Evolutionary conservation across 2,797 vertebrate genomes (phyloP).

Genomic region (Rhynchotus rufescens): DNA sequence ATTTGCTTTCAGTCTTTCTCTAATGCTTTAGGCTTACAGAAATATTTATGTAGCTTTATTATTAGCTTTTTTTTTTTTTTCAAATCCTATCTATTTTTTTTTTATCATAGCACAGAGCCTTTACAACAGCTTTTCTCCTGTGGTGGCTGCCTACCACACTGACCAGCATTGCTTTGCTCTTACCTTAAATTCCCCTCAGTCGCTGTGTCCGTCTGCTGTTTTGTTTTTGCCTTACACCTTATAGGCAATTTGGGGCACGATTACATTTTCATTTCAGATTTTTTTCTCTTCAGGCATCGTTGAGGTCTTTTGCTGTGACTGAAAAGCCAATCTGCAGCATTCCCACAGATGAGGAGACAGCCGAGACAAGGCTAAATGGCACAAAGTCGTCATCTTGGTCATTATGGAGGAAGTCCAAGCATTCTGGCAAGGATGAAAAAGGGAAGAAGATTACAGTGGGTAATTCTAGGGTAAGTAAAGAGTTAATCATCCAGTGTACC

Average conservation of each 20-base stretch:
- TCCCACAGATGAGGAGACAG: background rate
- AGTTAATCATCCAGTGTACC: background rate
- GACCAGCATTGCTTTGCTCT: background rate
- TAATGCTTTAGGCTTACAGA: constrained; percentile 50
- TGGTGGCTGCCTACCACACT: constrained; percentile 10
- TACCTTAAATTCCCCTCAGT: constrained; percentile 16
- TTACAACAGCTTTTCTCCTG: constrained; percentile 11
- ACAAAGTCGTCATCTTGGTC: background rate
- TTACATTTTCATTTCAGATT: constrained; percentile 40
- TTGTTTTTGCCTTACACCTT: constrained; percentile 13
- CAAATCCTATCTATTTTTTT: constrained; percentile 28
- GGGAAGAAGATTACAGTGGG: background rate
- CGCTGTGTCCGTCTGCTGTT: constrained; percentile 30
- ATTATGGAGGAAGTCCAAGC: background rate
- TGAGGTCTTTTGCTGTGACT: background rate
- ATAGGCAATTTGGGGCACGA: constrained; percentile 38
- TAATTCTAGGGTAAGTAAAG: background rate
- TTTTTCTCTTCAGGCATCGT: constrained; percentile 18
- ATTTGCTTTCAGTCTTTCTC: constrained; percentile 47
- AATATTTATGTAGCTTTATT: constrained; percentile 56
- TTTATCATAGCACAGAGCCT: background rate
- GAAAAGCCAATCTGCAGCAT: background rate
- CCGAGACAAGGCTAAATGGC: background rate
- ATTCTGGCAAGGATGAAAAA: background rate
- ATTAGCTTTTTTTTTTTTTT: constrained; percentile 43